Percentiles rank a stretch among this genome's conserved stretches.
These are phyloP conservation scores for Malurus elegans DNA, from an alignment of 2,113 vertebrate species.

Conservation along the genomic window DNA sequence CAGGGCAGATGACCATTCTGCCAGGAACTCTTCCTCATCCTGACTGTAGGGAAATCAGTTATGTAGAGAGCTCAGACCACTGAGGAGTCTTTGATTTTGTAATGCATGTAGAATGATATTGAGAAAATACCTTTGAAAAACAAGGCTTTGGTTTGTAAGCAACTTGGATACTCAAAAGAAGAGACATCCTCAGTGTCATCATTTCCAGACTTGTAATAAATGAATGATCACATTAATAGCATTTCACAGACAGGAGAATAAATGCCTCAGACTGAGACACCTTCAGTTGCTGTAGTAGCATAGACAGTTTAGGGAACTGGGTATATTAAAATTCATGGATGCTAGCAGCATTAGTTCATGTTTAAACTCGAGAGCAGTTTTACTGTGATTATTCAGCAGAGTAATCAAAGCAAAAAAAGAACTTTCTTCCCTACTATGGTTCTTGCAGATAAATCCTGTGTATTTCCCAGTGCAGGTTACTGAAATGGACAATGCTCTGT, in stretches of 20 bases:
- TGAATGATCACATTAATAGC: neutral
- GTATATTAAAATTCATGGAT: neutral
- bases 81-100: neutral
- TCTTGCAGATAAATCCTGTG: neutral
- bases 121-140: neutral
- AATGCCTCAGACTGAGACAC: neutral
- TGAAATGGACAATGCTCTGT: neutral
- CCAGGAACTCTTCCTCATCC: neutral
- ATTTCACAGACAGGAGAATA: neutral
- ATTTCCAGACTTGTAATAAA: neutral
- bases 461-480: neutral
- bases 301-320: neutral
- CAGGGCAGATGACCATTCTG: neutral
- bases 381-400: neutral
- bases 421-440: neutral
- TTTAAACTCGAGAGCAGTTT: neutral
- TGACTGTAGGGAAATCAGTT: neutral
- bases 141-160: neutral
- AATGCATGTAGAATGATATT: neutral
- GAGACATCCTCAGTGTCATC: neutral
- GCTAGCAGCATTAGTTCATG: neutral
- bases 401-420: neutral
- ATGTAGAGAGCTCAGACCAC: neutral
- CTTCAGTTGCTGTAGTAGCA: neutral
- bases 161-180: neutral